Percentiles rank a stretch among this genome's conserved stretches.
These are phyloP conservation scores for Intellagama lesueurii DNA, from an alignment of 2,797 vertebrate genomes.

Conservation along the genomic window DNA sequence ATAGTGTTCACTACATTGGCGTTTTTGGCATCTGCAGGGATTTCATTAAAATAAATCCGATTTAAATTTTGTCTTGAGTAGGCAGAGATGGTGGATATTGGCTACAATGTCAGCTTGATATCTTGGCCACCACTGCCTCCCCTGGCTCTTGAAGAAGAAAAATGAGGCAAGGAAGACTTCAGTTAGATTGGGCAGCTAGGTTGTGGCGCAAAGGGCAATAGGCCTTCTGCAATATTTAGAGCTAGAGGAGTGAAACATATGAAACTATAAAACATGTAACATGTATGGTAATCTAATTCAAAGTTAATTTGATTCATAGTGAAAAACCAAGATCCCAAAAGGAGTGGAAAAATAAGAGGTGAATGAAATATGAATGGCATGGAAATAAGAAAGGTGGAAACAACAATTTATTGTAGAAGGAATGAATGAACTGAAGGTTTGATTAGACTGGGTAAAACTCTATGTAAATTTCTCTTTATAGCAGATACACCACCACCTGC, in stretches of 20 bases:
- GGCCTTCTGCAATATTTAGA: background rate
- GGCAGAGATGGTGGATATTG: background rate
- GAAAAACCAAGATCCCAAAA: background rate
- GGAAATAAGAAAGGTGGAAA: background rate
- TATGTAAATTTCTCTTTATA: slow-evolving; percentile 43
- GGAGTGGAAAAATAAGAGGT: background rate
- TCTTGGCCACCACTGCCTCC: background rate
- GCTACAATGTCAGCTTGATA: background rate
- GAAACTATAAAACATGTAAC: background rate
- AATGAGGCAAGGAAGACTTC: background rate
- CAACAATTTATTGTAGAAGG: background rate
- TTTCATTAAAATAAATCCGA: too few relatives aligned
- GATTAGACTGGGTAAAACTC: background rate
- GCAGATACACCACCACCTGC: slow-evolving; percentile 84
- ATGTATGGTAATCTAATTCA: too few relatives aligned
- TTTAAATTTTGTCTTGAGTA: too few relatives aligned
- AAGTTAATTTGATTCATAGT: background rate
- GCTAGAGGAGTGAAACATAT: background rate
- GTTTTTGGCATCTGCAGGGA: too few relatives aligned
- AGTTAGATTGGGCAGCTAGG: background rate
- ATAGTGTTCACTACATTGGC: too few relatives aligned
- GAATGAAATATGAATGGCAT: background rate
- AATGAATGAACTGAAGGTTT: background rate
- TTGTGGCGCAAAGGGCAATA: background rate
- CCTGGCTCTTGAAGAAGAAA: background rate